These are phyloP conservation scores for Geotrupes spiniger DNA, from an alignment of 2,888 invertebrate genomes.

Conservation along the genomic window DNA sequence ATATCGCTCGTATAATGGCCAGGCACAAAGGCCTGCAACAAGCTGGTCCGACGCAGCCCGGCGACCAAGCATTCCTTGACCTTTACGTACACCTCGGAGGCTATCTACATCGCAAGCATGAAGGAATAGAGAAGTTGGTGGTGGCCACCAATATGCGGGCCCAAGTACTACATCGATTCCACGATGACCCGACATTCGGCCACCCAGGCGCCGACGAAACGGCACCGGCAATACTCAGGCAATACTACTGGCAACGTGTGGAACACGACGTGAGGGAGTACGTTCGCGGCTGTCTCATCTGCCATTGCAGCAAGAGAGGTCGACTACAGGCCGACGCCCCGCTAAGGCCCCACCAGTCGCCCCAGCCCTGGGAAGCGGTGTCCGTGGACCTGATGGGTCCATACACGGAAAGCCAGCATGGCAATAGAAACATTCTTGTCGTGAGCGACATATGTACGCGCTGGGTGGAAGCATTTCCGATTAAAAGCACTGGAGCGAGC, in stretches of 20 bases:
- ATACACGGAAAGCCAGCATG: constrained; percentile 11
- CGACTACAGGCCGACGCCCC: constrained; percentile 6
- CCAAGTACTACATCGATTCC: constrained; percentile 10
- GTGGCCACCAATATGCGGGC: background rate
- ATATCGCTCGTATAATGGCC: background rate
- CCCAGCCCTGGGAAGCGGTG: constrained; percentile 12
- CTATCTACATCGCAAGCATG: background rate
- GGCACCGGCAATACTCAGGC: constrained; percentile 11
- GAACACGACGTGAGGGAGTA: constrained; percentile 25
- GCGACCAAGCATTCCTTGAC: background rate
- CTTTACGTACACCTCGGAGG: background rate
- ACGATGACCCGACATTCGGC: constrained; percentile 19
- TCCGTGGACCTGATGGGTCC: constrained; percentile 17
- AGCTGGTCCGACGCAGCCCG: background rate
- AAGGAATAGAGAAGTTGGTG: background rate
- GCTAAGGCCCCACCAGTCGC: constrained; percentile 11
- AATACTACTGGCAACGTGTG: background rate
- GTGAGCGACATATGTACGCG: constrained; percentile 28
- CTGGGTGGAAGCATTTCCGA: constrained; percentile 31
- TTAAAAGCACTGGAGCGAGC: constrained; percentile 6
- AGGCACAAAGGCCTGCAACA: background rate
- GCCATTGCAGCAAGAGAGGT: constrained; percentile 7
- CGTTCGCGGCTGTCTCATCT: constrained; percentile 18
- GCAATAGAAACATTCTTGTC: constrained; percentile 24
- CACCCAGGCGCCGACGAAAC: constrained; percentile 31